Conservation (phyloP, 2,113 vertebrate species). For the Macaca nemestrina region DNA sequence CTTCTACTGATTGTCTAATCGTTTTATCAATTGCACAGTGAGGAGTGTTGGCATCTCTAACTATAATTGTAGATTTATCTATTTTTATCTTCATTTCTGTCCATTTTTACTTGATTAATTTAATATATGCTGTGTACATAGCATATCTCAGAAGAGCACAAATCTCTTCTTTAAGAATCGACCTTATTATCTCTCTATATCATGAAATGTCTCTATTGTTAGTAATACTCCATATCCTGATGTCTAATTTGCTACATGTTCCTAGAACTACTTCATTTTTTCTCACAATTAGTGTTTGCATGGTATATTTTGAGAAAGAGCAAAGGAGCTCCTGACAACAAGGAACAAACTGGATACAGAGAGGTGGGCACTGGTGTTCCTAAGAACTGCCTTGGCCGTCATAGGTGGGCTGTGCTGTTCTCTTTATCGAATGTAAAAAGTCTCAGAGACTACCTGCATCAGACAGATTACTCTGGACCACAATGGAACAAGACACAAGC, state of each 20-base stretch:
- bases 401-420: not conserved
- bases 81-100: not conserved
- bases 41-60: not conserved
- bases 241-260: not conserved
- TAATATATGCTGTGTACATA: not conserved
- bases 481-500: not conserved
- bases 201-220: not conserved
- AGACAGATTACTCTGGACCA: not conserved
- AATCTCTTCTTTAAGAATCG: not conserved
- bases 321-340: not conserved
- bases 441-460: too few relatives aligned
- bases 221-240: not conserved
- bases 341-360: not conserved
- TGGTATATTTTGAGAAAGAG: not conserved
- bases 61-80: not conserved
- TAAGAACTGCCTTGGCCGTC: not conserved
- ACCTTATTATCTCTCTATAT: not conserved
- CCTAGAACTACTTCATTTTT: not conserved
- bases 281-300: not conserved
- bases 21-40: not conserved
- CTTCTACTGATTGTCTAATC: not conserved
- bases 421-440: not conserved
- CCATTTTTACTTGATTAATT: not conserved
- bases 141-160: not conserved
- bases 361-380: accelerated